phyloP scores from a whole-genome alignment of 2,113 vertebrate species.

The Zapus hudsonius region DNA sequence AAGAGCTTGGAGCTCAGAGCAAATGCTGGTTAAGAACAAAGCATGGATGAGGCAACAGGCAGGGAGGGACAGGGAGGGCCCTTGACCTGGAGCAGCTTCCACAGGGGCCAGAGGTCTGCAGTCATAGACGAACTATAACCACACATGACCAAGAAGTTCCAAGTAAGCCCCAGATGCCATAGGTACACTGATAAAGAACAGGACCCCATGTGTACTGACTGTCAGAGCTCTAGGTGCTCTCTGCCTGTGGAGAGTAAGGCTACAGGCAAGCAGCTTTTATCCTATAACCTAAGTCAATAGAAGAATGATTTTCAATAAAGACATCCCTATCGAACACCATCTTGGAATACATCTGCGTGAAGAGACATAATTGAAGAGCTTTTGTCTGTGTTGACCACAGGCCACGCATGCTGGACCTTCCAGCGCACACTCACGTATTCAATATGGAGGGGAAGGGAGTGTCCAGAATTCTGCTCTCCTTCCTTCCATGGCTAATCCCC shows the following conservation, averaged over 20 bases:
- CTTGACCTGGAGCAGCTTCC: background rate
- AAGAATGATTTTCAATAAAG: background rate
- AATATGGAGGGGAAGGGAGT: background rate
- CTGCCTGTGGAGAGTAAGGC: rapidly evolving
- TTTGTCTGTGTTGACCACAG: conserved; percentile 22
- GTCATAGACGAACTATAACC: background rate
- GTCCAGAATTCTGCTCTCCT: background rate
- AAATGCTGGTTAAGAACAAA: conserved; percentile 30
- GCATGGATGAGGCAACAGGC: background rate
- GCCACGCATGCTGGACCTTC: background rate
- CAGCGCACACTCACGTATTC: background rate
- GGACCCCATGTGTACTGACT: background rate
- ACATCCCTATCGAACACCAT: background rate
- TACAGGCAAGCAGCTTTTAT: background rate
- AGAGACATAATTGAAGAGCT: background rate
- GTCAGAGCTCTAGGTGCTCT: background rate
- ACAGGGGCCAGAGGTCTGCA: background rate
- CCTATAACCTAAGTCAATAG: background rate
- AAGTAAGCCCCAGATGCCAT: background rate
- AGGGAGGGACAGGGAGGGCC: background rate
- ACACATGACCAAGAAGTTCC: background rate
- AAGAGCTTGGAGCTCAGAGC: background rate
- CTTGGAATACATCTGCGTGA: conserved; percentile 6
- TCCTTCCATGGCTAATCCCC: background rate
- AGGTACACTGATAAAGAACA: background rate